Evolutionary conservation across 2,113 vertebrate species (phyloP), one percentile per base, ranked within the genome.

Genomic region (Gymnarchus niloticus): DNA sequence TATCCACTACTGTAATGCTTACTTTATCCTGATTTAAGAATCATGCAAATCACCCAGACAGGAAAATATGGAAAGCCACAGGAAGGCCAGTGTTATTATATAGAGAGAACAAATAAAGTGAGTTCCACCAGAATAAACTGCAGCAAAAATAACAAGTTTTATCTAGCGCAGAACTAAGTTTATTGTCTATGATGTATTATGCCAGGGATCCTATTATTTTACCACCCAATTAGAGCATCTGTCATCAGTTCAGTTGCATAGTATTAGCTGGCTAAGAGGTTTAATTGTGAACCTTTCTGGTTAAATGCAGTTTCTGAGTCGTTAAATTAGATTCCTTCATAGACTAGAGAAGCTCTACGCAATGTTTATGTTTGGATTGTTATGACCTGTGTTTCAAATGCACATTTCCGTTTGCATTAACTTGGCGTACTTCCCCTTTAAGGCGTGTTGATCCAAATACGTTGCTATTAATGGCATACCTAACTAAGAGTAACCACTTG

Each of bases 311-410:
- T 65, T 65, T 65, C 10, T 65, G 59, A 33, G n/a, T n/a, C n/a
- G n/a, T n/a, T n/a, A n/a, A n/a, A n/a, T n/a, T n/a, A n/a, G n/a
- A n/a, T n/a, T n/a, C n/a, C n/a, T n/a, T n/a, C n/a, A n/a, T n/a
- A n/a, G n/a, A n/a, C n/a, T n/a, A n/a, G n/a, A n/a, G n/a, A n/a
- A n/a, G n/a, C n/a, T n/a, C 59, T 65, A 54, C 7, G 25, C n/a
- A 73, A 2, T 4, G 65, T 73, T n/a, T 73, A 10, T 69, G 28
- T 41, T 17, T 41, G 17, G 9, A 25, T 17, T 41, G 28, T 37
- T 41, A 52, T 85, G 56, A 87, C n/a, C 41, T 0, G 65, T 87
- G 52, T 87, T 84, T 82, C 51, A 33, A 76, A 81, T 87, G 28
- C 23, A 9, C 46, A 4, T 19, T 73, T 44, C 37, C 37, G 17